Evolutionary conservation across 2,888 invertebrate species (phyloP).

Genomic region (Criorhina ranunculi): DNA sequence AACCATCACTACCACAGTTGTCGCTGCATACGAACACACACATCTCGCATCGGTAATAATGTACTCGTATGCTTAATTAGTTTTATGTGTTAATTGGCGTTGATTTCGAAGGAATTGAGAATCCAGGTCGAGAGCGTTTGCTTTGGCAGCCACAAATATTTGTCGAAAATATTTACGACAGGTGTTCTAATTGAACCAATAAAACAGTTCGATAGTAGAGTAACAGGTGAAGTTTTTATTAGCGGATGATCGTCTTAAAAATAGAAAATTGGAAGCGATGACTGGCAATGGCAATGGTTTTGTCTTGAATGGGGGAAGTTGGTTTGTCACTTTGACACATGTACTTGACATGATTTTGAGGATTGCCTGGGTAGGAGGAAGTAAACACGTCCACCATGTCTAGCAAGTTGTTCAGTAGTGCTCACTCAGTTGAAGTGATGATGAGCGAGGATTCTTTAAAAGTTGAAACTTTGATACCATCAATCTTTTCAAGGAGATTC

Average conservation of each 20-base stretch:
- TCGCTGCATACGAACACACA: conserved; percentile 3
- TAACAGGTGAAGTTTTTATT: conserved; percentile 16
- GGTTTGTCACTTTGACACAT: too few species aligned
- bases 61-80: conserved; percentile 54
- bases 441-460: too few species aligned
- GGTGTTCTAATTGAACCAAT: conserved; percentile 40
- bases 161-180: conserved; percentile 40
- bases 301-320: background rate
- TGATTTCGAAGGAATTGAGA: conserved; percentile 52
- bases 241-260: background rate
- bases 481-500: too few species aligned
- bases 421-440: too few species aligned
- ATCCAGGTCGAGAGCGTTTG: conserved; percentile 64
- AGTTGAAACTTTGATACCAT: too few species aligned
- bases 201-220: conserved; percentile 27
- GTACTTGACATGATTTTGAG: too few species aligned
- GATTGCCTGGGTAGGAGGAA: too few species aligned
- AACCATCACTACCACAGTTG: background rate
- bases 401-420: too few species aligned
- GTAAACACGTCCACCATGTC: too few species aligned
- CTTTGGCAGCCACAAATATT: conserved; percentile 44
- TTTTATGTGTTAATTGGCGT: conserved; percentile 68
- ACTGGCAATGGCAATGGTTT: background rate
- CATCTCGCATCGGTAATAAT: conserved; percentile 59
- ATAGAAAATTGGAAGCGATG: background rate